These are phyloP conservation scores for Zapornia atra DNA, from an alignment of 2,113 vertebrate species.

Conservation along the genomic window DNA sequence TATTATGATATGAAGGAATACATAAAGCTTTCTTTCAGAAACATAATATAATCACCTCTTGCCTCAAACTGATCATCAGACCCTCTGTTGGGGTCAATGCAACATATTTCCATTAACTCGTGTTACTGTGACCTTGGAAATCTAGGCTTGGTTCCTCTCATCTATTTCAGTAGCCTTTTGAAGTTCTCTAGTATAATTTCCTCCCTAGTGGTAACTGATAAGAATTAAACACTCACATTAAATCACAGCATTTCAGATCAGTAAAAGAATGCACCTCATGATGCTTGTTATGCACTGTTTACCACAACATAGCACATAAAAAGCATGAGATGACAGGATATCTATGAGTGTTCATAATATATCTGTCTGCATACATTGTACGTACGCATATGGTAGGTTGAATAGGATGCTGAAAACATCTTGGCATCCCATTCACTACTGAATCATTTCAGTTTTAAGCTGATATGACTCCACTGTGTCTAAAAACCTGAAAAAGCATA, in stretches of 20 bases:
- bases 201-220: neutral
- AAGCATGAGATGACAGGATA: neutral
- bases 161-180: neutral
- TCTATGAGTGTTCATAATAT: neutral
- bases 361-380: neutral
- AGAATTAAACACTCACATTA: neutral
- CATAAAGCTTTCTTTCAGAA: neutral
- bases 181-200: neutral
- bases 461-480: neutral
- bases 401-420: neutral
- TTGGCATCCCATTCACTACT: neutral
- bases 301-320: neutral
- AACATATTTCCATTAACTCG: neutral
- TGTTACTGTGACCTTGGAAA: neutral
- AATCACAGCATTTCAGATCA: neutral
- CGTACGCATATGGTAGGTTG: rapidly evolving
- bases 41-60: neutral
- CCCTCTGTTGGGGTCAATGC: neutral
- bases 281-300: neutral
- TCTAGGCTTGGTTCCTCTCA: neutral
- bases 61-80: neutral
- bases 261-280: neutral
- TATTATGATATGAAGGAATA: neutral
- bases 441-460: neutral
- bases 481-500: neutral